Conservation (phyloP, 2,113 vertebrate species). For the Hiodon alosoides region DNA sequence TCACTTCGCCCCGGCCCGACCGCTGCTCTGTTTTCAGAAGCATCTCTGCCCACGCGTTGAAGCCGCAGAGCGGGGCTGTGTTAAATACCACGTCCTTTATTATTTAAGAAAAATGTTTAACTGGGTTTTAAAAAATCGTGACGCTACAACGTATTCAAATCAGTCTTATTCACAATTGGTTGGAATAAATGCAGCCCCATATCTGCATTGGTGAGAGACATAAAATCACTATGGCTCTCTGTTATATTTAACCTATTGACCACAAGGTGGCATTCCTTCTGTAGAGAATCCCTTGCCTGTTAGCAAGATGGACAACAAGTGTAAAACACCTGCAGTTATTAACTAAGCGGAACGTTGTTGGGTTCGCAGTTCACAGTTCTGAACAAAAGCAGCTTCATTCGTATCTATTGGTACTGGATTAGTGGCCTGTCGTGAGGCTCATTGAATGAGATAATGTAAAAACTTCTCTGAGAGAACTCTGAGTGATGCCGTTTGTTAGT, state of each 20-base stretch:
- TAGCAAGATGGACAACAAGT: background rate
- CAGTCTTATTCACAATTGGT: background rate
- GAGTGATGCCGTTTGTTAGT: too few species aligned
- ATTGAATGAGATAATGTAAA: too few species aligned
- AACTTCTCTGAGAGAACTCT: too few species aligned
- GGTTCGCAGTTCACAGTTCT: background rate
- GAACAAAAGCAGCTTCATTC: background rate
- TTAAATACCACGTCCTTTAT: background rate
- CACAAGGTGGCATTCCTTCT: constrained; percentile 26
- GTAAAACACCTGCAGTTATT: constrained; percentile 24
- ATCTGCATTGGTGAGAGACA: background rate
- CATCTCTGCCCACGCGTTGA: background rate
- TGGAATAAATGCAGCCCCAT: too few species aligned
- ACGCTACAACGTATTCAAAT: background rate
- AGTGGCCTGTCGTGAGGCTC: too few species aligned
- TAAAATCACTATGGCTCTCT: background rate
- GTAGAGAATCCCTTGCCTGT: background rate
- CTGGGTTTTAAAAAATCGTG: background rate
- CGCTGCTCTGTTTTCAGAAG: background rate
- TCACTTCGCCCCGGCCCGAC: background rate
- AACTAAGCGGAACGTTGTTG: background rate
- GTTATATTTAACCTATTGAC: background rate
- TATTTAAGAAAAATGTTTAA: too few species aligned
- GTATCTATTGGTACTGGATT: background rate
- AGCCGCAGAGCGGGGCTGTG: background rate